Base-by-base conservation (phyloP, 2,888 invertebrate genomes). In the Lepidochitona cinerea region DNA sequence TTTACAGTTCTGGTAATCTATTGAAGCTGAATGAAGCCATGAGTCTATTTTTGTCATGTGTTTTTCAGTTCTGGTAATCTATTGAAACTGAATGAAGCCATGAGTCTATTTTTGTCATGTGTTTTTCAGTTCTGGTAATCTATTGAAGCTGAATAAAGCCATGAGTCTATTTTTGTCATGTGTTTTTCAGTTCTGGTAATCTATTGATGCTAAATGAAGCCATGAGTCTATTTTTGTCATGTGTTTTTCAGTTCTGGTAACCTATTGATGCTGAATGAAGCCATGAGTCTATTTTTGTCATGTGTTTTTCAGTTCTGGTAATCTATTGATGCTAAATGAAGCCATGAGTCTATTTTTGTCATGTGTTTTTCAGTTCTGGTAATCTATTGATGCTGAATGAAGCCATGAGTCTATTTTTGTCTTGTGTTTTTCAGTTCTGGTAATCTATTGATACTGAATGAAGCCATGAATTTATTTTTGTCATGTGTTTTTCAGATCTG, bases 321-420 rank as follows among this genome's bases (percentile, higher is more conserved):
- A 98, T 91, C 92, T 99, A 23, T 92, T 94, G 78, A 93, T 94
- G 71, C 94, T 98, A 76, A 96, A 96, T 86, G 93, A 93, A 83
- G 95, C 96, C 0, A 95, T 98, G 93, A 94, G 94, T 76, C 93
- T n/a, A n/a, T n/a, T n/a, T n/a, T n/a, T n/a, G n/a, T n/a, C n/a
- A n/a, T n/a, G n/a, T n/a, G n/a, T n/a, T n/a, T 81, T 81, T 35
- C 81, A 92, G 92, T 76, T 94, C 95, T 83, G 99, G 99, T 6
- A 96, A 98, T 91, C 92, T 99, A 23, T 92, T 94, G 78, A 93
- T 94, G 71, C 94, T 98, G 76, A 96, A 96, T 86, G 93, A 93
- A 83, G 95, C 96, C 0, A 95, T 98, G 93, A 94, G 94, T 76
- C 93, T n/a, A n/a, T n/a, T n/a, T n/a, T n/a, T n/a, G n/a, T n/a